Percentiles rank a stretch among this genome's conserved stretches.
Evolutionary conservation across 2,888 invertebrate species (phyloP).

Genomic region (Timema podura): DNA sequence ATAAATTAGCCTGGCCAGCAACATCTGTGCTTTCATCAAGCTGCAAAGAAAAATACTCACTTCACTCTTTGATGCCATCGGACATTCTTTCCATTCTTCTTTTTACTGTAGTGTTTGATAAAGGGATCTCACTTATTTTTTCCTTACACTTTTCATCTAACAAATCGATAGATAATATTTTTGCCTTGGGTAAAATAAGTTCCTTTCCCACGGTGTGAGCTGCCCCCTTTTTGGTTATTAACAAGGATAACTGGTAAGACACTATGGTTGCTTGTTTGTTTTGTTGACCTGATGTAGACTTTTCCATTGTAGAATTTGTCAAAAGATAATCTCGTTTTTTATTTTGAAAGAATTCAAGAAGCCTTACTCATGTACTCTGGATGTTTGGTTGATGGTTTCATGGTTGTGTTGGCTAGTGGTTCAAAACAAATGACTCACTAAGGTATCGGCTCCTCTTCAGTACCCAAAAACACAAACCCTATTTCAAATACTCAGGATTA

Average conservation of each 20-base stretch:
- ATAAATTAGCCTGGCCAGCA: neutral
- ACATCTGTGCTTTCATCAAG: conserved; percentile 4
- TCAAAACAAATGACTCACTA: neutral
- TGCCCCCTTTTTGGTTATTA: neutral
- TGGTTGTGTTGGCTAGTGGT: neutral
- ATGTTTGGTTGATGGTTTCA: neutral
- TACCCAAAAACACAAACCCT: conserved; percentile 1
- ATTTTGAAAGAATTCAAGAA: neutral
- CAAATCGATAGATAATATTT: neutral
- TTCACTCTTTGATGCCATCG: neutral
- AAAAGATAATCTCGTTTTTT: neutral
- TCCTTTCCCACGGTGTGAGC: neutral
- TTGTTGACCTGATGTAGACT: neutral
- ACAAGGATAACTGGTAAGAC: conserved; percentile 1
- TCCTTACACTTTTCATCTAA: neutral
- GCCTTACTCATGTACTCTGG: neutral
- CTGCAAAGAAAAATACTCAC: conserved; percentile 6
- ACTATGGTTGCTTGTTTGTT: neutral
- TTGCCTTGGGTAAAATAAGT: neutral
- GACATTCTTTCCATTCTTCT: neutral
- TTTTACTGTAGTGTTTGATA: neutral
- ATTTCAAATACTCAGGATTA: conserved; percentile 12
- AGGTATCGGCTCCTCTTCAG: neutral
- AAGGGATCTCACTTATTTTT: neutral
- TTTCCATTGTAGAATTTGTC: neutral